A percentile compares a stretch with the other conserved stretches of the same genome.
Evolutionary conservation across 2,797 vertebrate genomes (phyloP).

Genomic region (Silurus aristotelis): DNA sequence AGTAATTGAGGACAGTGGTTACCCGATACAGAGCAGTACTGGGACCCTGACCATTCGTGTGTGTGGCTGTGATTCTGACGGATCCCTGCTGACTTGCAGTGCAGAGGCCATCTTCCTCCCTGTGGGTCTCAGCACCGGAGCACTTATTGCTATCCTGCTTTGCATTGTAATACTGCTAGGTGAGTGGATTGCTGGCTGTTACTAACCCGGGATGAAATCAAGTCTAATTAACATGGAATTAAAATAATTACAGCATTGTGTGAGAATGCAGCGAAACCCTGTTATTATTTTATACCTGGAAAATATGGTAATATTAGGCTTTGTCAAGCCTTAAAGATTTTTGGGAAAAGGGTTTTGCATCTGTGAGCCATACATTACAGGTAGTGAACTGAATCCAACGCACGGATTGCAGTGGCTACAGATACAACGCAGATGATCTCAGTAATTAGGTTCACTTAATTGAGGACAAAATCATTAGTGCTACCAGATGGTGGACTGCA

Average conservation of each 20-base stretch:
- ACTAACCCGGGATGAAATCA: neutral
- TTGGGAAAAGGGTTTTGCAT: neutral
- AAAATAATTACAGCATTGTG: neutral
- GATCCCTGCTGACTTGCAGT: conserved; percentile 90
- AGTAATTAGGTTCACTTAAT: neutral
- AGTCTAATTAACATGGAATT: neutral
- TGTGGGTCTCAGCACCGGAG: conserved; percentile 95
- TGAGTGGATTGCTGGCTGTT: conserved; percentile 67
- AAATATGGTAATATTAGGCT: neutral
- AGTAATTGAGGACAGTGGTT: conserved; percentile 92
- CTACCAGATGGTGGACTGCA: neutral
- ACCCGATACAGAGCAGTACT: conserved; percentile 93
- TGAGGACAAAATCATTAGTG: conserved; percentile 4
- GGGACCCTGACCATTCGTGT: conserved; percentile 93
- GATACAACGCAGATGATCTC: neutral
- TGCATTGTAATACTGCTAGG: conserved; percentile 94
- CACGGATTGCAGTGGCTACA: neutral
- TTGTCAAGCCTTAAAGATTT: neutral
- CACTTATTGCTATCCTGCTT: conserved; percentile 91
- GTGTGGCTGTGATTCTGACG: conserved; percentile 89
- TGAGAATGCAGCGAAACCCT: neutral
- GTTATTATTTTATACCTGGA: neutral
- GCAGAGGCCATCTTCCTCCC: conserved; percentile 95
- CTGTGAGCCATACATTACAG: neutral
- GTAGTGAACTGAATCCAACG: neutral